Percentiles rank a stretch among this genome's conserved stretches.
These are phyloP conservation scores for Caerostris darwini DNA, from an alignment of 1,140 invertebrate genomes.

Conservation along the genomic window DNA sequence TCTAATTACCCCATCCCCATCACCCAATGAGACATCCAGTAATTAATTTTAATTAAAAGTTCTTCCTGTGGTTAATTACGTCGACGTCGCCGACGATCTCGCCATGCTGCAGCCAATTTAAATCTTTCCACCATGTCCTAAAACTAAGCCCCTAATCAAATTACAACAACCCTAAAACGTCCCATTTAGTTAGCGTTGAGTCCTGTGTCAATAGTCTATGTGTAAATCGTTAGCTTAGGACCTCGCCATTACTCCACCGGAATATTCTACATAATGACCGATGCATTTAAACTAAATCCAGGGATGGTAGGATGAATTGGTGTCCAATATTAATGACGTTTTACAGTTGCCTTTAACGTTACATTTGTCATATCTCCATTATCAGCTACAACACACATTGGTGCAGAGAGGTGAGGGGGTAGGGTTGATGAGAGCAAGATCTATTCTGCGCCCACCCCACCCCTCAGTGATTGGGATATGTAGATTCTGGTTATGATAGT, in stretches of 20 bases:
- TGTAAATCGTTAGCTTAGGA: slow-evolving; percentile 65
- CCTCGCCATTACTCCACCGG: background rate
- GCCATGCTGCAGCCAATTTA: background rate
- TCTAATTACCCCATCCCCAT: slow-evolving; percentile 20
- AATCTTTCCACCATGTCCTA: slow-evolving; percentile 21
- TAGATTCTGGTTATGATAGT: slow-evolving; percentile 74
- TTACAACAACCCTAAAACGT: slow-evolving; percentile 73
- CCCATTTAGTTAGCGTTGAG: slow-evolving; percentile 69
- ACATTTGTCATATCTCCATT: slow-evolving; percentile 74
- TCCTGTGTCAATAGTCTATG: slow-evolving; percentile 70
- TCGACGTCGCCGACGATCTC: background rate
- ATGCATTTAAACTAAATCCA: slow-evolving; percentile 65
- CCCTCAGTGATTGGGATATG: slow-evolving; percentile 67
- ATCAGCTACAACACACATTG: slow-evolving; percentile 22
- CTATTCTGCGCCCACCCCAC: slow-evolving; percentile 1
- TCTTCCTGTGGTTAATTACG: slow-evolving; percentile 35
- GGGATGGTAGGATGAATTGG: background rate
- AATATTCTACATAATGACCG: slow-evolving; percentile 65
- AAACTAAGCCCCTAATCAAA: slow-evolving; percentile 65
- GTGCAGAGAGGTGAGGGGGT: background rate
- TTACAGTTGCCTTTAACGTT: slow-evolving; percentile 70
- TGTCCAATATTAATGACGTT: slow-evolving; percentile 70
- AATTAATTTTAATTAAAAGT: slow-evolving; percentile 44
- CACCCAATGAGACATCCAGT: slow-evolving; percentile 32
- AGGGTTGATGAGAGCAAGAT: slow-evolving; percentile 20